phyloP scores from a whole-genome alignment of 1,140 invertebrate species.

The Cydia fagiglandana region DNA sequence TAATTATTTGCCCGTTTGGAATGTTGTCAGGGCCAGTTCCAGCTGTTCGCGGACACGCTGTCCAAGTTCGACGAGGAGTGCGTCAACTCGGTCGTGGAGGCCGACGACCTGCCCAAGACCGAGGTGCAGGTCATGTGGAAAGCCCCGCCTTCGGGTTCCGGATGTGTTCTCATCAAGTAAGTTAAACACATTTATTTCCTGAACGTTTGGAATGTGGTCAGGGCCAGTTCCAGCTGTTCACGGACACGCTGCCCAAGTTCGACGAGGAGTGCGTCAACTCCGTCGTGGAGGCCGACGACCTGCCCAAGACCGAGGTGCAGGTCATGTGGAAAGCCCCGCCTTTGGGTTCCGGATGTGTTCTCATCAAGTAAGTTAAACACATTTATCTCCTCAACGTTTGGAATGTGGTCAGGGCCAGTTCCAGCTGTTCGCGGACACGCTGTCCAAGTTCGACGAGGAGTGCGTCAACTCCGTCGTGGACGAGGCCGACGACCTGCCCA shows the following conservation, averaged over 20 bases:
- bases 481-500: conserved; percentile 87
- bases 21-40: conserved; percentile 84
- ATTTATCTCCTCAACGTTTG: not conserved
- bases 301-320: conserved; percentile 92
- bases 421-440: conserved; percentile 89
- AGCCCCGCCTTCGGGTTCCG: conserved; percentile 89
- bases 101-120: conserved; percentile 88
- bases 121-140: conserved; percentile 95
- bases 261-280: conserved; percentile 94
- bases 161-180: conserved; percentile 90
- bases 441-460: conserved; percentile 90
- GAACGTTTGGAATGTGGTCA: conserved; percentile 50
- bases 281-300: conserved; percentile 87
- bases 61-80: conserved; percentile 92
- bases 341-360: conserved; percentile 90
- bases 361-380: conserved; percentile 84
- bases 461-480: conserved; percentile 92
- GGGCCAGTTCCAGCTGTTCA: conserved; percentile 90
- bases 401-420: conserved; percentile 82
- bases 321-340: conserved; percentile 95
- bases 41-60: conserved; percentile 89
- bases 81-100: conserved; percentile 91
- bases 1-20: not conserved
- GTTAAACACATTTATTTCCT: conserved; percentile 36
- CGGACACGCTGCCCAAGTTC: conserved; percentile 87